Evolutionary conservation across 2,888 invertebrate genomes (phyloP), one percentile per base, ranked within the genome.

Genomic region (Vannuccia rotundouncinata): DNA sequence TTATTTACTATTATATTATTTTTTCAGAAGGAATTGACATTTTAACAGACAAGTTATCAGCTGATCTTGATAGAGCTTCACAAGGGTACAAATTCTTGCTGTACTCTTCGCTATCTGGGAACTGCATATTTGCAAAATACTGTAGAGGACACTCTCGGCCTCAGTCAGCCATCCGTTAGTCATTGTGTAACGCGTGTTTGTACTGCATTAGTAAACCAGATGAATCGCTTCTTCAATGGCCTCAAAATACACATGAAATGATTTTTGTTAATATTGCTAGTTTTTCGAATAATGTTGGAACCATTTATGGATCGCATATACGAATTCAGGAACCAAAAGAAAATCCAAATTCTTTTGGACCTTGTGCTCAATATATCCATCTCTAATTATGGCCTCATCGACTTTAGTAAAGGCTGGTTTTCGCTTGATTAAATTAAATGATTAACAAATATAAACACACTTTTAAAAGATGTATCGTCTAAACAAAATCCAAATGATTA

Each of bases 61-160:
- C n/a, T n/a, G n/a, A n/a, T n/a, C n/a, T n/a, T n/a, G n/a, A n/a
- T n/a, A n/a, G n/a, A n/a, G n/a, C n/a, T n/a, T n/a, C n/a, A n/a
- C 66, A n/a, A 66, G 66, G 66, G 25, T 66, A 2, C 66, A 66
- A 66, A 66, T 66, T 66, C 66, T 66, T n/a, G n/a, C 25, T 22
- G 10, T 66, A 66, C 66, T 66, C 66, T 66, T 66, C 66, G 66
- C 25, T 66, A 66, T 27, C 25, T 66, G 66, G 66, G 66, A n/a
- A 22, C 17, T 22, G 66, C 66, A 5, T 66, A 17, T 66, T 22
- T 66, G 25, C 66, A 66, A 66, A n/a, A 5, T 5, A n/a, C 66
- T 22, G 66, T 66, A n/a, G 66, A 17, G 17, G 66, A 66, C 25
- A 66, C 66, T 66, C 25, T 5, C 22, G 17, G 17, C 66, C 2